Percentiles rank a stretch among this genome's conserved stretches.
phyloP scores from a whole-genome alignment of 2,797 vertebrate genomes.

The Ficedula albicollis region DNA sequence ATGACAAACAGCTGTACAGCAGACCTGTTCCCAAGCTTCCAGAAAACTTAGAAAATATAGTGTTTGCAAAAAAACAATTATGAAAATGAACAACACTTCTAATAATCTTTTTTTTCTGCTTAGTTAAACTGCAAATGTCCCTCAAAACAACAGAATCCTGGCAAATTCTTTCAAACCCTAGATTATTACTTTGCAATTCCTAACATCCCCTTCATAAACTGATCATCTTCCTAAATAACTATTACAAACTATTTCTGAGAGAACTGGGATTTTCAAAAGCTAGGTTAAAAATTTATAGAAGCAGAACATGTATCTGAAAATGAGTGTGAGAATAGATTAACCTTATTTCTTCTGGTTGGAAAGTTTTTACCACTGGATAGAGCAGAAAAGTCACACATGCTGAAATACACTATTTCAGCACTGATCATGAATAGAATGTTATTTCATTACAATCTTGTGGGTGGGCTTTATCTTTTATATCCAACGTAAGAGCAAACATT shows the following conservation, averaged over 20 bases:
- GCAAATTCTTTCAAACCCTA: neutral
- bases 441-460: neutral
- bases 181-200: neutral
- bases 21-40: neutral
- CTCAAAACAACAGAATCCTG: neutral
- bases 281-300: neutral
- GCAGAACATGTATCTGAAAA: neutral
- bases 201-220: neutral
- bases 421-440: neutral
- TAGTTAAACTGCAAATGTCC: neutral
- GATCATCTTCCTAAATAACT: neutral
- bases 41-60: neutral
- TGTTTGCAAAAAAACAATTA: neutral
- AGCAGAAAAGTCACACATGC: neutral
- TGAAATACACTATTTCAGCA: neutral
- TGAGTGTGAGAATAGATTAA: neutral
- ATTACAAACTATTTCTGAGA: neutral
- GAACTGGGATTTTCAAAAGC: neutral
- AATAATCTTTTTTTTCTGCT: neutral
- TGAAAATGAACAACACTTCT: neutral
- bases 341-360: neutral
- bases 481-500: neutral
- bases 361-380: neutral
- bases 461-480: neutral
- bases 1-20: neutral